Evolutionary conservation across 2,797 vertebrate species (phyloP).

Genomic region (Propithecus perrieri): DNA sequence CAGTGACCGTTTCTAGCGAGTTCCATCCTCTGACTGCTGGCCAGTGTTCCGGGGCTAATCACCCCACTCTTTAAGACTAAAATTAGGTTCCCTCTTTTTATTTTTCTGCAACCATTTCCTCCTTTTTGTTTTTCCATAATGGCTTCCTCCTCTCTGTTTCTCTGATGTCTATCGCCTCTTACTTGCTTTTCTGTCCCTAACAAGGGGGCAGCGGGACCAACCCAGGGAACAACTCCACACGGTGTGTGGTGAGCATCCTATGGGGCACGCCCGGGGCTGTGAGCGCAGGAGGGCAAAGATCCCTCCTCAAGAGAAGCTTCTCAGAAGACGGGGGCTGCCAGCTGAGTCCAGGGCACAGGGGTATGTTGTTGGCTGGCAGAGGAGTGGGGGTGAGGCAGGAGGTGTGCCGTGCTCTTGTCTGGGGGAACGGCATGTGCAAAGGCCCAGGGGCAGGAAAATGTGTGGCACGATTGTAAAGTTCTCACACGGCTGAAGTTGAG

Average conservation of each 20-base stretch:
- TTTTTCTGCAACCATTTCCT: too few species aligned
- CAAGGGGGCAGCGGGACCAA: too few species aligned
- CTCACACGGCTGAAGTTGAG: rapidly evolving
- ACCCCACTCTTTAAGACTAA: too few species aligned
- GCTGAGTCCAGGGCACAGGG: not conserved
- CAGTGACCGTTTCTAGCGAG: too few species aligned
- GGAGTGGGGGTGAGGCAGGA: rapidly evolving
- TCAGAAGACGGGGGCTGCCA: not conserved
- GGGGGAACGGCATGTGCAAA: not conserved
- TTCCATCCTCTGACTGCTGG: too few species aligned
- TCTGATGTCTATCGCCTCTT: too few species aligned
- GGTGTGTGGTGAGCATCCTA: rapidly evolving
- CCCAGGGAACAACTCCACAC: not conserved
- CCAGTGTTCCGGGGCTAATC: too few species aligned
- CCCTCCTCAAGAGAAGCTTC: not conserved
- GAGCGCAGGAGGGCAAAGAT: rapidly evolving
- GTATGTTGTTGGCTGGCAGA: rapidly evolving
- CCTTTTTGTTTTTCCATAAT: too few species aligned
- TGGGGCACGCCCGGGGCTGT: not conserved
- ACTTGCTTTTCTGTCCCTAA: too few species aligned
- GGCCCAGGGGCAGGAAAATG: rapidly evolving
- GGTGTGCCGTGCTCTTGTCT: rapidly evolving
- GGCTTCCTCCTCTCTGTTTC: too few species aligned
- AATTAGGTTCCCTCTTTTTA: too few species aligned
- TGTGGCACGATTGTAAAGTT: rapidly evolving